Evolutionary conservation across 2,888 invertebrate species (phyloP), one percentile per base, ranked within the genome.

Genomic region (Chydorus sphaericus): DNA sequence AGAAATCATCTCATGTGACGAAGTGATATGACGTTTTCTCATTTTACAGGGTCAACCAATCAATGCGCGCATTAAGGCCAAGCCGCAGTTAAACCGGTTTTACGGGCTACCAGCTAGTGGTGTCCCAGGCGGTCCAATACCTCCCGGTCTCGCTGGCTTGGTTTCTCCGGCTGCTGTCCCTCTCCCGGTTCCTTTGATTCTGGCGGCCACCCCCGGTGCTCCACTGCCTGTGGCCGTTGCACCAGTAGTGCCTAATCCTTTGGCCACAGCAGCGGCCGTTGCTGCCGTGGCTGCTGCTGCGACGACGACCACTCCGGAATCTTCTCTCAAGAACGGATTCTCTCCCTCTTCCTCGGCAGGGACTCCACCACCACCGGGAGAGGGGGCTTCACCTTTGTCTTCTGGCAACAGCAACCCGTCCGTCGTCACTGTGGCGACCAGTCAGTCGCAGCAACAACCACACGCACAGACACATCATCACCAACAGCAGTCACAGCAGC

Each of bases 21-120:
- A n/a, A n/a, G n/a, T n/a, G n/a, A n/a, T n/a, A n/a, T n/a, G n/a
- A n/a, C n/a, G n/a, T n/a, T n/a, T n/a, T n/a, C n/a, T n/a, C n/a
- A n/a, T n/a, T n/a, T n/a, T 44, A 20, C 68, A 84, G 75, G 86
- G 85, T 63, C 83, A 82, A 70, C 87, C 86, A 59, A 87, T 89
- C 63, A 85, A 85, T 84, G 88, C 88, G 48, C 75, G 89, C 63
- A 89, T 89, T 65, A 89, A 89, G 73, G 86, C 87, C 62, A 86
- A 86, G 70, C 85, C 86, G 60, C 20, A 18, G 31, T 83, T 78
- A 75, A 81, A 79, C 69, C 76, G 78, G 72, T 73, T 61, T 62
- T 65, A n/a, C 66, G 33, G 36, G 30, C 20, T 38, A 16, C 48
- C 56, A 2, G 31, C 31, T 56, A 49, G 30, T 11, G 36, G 28